A percentile compares a stretch with the other conserved stretches of the same genome.
These are phyloP conservation scores for Gobionotothen gibberifrons DNA, from an alignment of 2,797 vertebrate genomes.

Conservation along the genomic window DNA sequence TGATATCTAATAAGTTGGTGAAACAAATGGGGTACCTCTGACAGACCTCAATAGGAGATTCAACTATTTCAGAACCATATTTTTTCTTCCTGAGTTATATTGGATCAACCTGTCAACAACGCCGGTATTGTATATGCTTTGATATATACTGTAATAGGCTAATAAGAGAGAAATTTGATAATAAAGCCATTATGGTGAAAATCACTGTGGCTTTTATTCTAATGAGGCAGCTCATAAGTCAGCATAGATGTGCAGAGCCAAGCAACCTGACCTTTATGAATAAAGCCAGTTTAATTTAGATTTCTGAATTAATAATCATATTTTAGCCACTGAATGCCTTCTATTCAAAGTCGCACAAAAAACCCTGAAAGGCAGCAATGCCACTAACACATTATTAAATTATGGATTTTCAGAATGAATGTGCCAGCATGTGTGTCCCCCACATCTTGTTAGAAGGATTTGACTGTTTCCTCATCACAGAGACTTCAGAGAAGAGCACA, in stretches of 20 bases:
- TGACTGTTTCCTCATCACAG: constrained; percentile 24
- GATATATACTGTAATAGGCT: constrained; percentile 46
- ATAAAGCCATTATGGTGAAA: constrained; percentile 51
- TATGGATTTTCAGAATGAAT: constrained; percentile 14
- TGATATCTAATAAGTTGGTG: constrained; percentile 57
- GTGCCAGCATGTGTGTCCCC: constrained; percentile 8
- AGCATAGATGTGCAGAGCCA: constrained; percentile 23
- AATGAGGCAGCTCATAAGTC: constrained; percentile 62
- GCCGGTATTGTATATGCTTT: constrained; percentile 40
- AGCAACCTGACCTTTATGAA: constrained; percentile 46
- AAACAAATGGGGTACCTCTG: constrained; percentile 55
- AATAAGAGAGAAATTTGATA: constrained; percentile 48
- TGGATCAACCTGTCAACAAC: constrained; percentile 66
- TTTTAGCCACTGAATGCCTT: constrained; percentile 25
- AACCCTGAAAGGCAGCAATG: constrained; percentile 10
- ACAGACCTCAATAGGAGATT: constrained; percentile 9
- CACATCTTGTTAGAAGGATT: constrained; percentile 31
- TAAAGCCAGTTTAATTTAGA: constrained; percentile 22
- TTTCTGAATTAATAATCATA: constrained; percentile 44
- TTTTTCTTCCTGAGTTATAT: constrained; percentile 40
- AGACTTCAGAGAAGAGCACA: constrained; percentile 38
- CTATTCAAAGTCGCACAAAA: constrained; percentile 24
- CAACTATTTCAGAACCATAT: too few species aligned
- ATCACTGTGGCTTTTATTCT: constrained; percentile 50
- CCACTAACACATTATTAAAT: neutral